Percentiles rank a stretch among this genome's conserved stretches.
Conservation (phyloP, 2,113 vertebrate species). For the Daphoenositta chrysoptera region DNA sequence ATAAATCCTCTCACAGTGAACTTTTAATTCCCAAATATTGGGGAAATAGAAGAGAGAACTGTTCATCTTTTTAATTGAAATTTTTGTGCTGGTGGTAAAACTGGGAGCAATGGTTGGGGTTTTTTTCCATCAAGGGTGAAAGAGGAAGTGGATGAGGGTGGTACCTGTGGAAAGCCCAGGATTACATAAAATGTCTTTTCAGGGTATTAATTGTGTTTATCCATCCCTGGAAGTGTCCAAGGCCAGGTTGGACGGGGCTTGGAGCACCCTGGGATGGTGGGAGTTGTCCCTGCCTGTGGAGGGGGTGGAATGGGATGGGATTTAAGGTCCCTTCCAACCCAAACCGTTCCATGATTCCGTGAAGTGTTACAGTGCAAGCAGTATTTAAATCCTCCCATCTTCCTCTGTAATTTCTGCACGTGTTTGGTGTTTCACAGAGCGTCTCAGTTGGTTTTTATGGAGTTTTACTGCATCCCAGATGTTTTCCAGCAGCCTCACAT, state of each 20-base stretch:
- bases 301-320: not conserved
- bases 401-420: fast-evolving
- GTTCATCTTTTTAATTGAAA: fast-evolving
- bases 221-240: not conserved
- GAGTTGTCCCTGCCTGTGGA: not conserved
- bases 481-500: not conserved
- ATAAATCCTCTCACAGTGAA: not conserved
- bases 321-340: not conserved
- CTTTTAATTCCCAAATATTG: not conserved
- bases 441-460: fast-evolving
- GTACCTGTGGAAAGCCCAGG: not conserved
- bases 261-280: fast-evolving
- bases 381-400: too few species aligned
- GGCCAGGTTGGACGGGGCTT: not conserved
- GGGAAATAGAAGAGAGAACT: not conserved
- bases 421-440: not conserved
- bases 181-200: not conserved
- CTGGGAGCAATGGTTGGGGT: fast-evolving
- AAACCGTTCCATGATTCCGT: not conserved
- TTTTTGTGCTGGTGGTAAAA: fast-evolving
- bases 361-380: fast-evolving
- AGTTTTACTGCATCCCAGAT: fast-evolving
- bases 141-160: not conserved
- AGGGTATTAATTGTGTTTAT: not conserved
- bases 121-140: not conserved